Evolutionary conservation across 1,140 invertebrate species (phyloP), one percentile per base, ranked within the genome.

Genomic region (Meloidogyne hapla): DNA sequence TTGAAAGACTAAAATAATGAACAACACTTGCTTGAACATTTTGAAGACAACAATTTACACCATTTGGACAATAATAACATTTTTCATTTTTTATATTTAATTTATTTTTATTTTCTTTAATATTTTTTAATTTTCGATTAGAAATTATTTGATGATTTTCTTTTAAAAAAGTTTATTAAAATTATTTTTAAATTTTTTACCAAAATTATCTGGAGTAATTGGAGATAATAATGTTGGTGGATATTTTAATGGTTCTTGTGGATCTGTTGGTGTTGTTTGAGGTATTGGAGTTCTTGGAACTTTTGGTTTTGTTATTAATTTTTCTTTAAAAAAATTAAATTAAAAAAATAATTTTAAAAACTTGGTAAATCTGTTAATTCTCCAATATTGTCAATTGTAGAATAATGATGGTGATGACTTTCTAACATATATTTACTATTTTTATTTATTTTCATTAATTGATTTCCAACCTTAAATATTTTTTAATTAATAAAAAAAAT

Each of bases 291-390:
- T 56, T 56, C 4, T 56, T 9, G 48, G 48, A 56, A 56, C 48
- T 56, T 56, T 56, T 56, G 48, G 48, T 56, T 56, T 56, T 56
- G 18, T 56, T 56, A 56, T n/a, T n/a, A 56, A n/a, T n/a, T n/a
- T 56, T 21, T 56, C 48, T 56, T 56, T n/a, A 56, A n/a, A 56
- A 56, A 56, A 56, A 5, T 8, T n/a, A n/a, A 45, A 15, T 42
- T 15, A 4, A 15, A 15, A n/a, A n/a, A 6, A 56, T n/a, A 18
- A n/a, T 48, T 48, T 48, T 2, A 56, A 56, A 56, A n/a, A 56
- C 48, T 56, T 4, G n/a, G n/a, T n/a, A 18, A 56, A n/a, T 56
- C 5, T n/a, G 48, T 18, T 8, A 56, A 56, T 56, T 56, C 48
- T 21, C 48, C 48, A n/a, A 18, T 18, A 56, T 18, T 56, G 18